Evolutionary conservation across 2,888 invertebrate genomes (phyloP), one percentile per base, ranked within the genome.

Genomic region (Watsonalla binaria): DNA sequence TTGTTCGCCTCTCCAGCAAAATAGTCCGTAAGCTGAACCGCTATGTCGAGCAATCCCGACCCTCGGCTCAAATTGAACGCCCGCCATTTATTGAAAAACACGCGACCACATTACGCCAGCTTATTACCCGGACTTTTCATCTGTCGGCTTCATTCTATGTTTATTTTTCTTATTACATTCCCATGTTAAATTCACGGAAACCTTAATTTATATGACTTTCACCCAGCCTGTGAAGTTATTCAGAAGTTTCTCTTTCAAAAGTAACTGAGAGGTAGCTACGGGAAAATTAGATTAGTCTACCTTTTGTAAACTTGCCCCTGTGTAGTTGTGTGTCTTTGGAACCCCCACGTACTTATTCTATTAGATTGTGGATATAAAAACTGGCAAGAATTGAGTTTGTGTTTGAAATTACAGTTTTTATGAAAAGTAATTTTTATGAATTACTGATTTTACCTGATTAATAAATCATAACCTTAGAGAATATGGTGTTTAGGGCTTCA

Each of bases 1-100:
- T 82, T 80, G 77, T 77, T 72, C 51, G 55, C 53, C 65, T 62
- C 70, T 74, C 70, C 65, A 64, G 65, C 60, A 63, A 72, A 76
- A 75, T 72, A 65, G 65, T 61, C 65, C 61, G 55, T 59, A 61
- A 57, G 57, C 53, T 45, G 46, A 53, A 54, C 49, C 47, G 56
- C 45, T 53, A 46, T 55, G 54, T 55, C 53, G 52, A 45, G 47
- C 59, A 60, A 49, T 66, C 65, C 60, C 63, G 65, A 62, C 70
- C 66, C 70, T 70, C 60, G 60, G 62, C 59, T 64, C 57, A 66
- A 74, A 72, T 72, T 70, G 70, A 73, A 68, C 65, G 66, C 66
- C 59, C 61, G 66, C 63, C 63, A 65, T 68, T 71, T 66, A 49
- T 60, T 60, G 59, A 66, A 67, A 69, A 64, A 66, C 62, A 60